Conservation (phyloP, 2,113 vertebrate genomes). For the Cryptoleucopteryx plumbea region DNA sequence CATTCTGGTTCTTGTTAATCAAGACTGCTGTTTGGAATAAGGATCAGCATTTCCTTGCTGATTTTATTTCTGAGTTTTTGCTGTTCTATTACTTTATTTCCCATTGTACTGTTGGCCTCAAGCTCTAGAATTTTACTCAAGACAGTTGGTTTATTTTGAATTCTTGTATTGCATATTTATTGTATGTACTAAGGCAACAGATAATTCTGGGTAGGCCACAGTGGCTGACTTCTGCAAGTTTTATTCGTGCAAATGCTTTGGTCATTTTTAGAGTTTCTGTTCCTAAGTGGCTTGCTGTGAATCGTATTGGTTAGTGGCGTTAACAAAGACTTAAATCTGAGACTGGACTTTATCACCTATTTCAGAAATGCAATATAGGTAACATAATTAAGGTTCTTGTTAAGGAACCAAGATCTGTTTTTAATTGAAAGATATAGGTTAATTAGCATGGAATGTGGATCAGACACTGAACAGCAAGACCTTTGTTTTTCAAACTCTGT, state of each 20-base stretch:
- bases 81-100: neutral
- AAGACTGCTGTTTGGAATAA: neutral
- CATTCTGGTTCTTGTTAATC: neutral
- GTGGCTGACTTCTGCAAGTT: neutral
- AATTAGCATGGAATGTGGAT: neutral
- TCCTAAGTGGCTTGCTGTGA: neutral
- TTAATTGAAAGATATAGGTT: slow-evolving; percentile 16
- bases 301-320: neutral
- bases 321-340: neutral
- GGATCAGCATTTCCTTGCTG: neutral
- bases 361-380: slow-evolving; percentile 3
- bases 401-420: neutral
- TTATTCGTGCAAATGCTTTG: neutral
- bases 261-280: neutral
- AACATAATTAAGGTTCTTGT: slow-evolving; percentile 16
- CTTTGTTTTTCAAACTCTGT: neutral
- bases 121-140: neutral
- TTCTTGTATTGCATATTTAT: neutral
- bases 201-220: neutral
- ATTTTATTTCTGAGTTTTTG: neutral
- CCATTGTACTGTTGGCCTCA: neutral
- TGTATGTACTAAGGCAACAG: neutral
- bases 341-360: neutral
- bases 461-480: neutral
- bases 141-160: neutral